Conservation (phyloP, 2,797 vertebrate species). For the Scarus forsteni region DNA sequence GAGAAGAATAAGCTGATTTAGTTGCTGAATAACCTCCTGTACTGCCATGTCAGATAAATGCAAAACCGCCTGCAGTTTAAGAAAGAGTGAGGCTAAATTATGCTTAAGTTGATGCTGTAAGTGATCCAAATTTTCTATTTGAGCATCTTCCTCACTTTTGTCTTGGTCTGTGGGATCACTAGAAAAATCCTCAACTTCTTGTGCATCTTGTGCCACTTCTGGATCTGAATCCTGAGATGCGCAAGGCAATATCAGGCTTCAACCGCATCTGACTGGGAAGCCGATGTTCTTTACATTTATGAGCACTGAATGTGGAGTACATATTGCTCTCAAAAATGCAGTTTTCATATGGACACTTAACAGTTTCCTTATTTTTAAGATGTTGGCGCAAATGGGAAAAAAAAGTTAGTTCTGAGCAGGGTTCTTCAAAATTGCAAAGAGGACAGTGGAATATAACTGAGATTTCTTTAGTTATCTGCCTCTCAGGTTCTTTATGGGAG, state of each 20-base stretch:
- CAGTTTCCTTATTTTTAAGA: no score
- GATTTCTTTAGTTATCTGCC: no score
- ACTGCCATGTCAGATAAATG: constrained; percentile 21
- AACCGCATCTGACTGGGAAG: not conserved
- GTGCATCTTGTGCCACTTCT: constrained; percentile 14
- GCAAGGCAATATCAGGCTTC: no score
- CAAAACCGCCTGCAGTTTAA: constrained; percentile 13
- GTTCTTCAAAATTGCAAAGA: no score
- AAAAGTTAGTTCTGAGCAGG: no score
- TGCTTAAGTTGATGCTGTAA: constrained; percentile 15
- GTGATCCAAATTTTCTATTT: constrained; percentile 8
- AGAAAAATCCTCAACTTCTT: constrained; percentile 15
- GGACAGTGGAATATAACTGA: no score
- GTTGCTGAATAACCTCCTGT: constrained; percentile 19
- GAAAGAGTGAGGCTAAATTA: constrained; percentile 20
- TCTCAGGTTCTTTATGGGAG: no score
- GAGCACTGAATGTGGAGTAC: constrained; percentile 28
- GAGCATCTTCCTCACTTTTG: not conserved
- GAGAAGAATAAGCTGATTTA: constrained; percentile 9
- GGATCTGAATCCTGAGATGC: constrained; percentile 13
- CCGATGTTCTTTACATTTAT: constrained; percentile 23
- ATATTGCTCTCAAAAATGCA: constrained; percentile 9
- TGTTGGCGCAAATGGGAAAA: no score
- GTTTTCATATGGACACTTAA: no score
- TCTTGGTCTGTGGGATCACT: constrained; percentile 19